Conservation (phyloP, 2,888 invertebrate genomes). For the Drosophila ezoana region DNA sequence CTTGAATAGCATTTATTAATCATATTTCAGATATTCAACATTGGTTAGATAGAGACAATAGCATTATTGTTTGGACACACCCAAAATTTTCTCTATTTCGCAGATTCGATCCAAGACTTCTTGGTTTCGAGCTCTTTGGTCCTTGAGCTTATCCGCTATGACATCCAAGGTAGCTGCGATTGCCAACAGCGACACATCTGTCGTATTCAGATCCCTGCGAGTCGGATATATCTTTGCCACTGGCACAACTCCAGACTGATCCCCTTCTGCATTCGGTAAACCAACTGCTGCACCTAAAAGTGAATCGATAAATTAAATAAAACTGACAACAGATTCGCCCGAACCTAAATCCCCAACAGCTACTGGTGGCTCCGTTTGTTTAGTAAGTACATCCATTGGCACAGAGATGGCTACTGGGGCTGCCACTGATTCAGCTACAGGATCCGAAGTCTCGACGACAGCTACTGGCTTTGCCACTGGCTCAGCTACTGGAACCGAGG, state of each 20-base stretch:
- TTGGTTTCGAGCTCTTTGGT: slow-evolving; percentile 66
- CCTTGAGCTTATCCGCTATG: slow-evolving; percentile 61
- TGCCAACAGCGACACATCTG: slow-evolving; percentile 65
- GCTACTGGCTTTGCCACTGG: too few species aligned
- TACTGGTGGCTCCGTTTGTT: neutral
- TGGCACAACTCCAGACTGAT: slow-evolving; percentile 37
- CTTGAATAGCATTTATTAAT: slow-evolving; percentile 19
- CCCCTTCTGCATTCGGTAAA: slow-evolving; percentile 4
- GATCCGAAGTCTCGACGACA: too few species aligned
- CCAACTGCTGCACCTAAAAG: slow-evolving; percentile 15
- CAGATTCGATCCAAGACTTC: slow-evolving; percentile 64
- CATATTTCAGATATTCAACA: neutral
- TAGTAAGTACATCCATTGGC: neutral
- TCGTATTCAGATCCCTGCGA: slow-evolving; percentile 57
- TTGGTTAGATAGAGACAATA: neutral
- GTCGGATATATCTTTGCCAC: slow-evolving; percentile 64
- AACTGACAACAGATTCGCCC: neutral
- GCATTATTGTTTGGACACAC: slow-evolving; percentile 23
- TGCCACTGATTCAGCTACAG: neutral
- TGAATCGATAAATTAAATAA: neutral
- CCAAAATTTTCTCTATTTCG: slow-evolving; percentile 71
- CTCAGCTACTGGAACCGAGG: too few species aligned
- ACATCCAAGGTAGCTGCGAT: slow-evolving; percentile 67
- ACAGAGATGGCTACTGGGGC: neutral
- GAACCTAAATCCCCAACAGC: slow-evolving; percentile 7